These are phyloP conservation scores for Anguilla pacifica DNA, from an alignment of 2,797 vertebrate species.

Conservation along the genomic window DNA sequence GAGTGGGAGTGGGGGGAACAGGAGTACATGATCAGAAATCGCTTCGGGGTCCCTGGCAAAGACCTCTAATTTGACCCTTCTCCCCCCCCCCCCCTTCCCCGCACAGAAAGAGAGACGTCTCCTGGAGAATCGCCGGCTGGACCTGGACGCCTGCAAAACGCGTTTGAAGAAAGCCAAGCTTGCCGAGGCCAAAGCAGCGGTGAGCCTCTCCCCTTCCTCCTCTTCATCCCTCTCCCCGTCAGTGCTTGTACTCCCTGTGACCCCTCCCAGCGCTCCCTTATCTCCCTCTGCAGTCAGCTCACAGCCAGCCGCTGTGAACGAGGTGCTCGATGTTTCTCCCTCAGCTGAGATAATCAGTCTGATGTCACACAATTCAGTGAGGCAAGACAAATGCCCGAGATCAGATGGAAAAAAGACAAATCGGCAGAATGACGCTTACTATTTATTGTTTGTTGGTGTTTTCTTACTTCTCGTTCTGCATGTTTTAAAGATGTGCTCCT, in stretches of 20 bases:
- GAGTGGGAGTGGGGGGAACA: neutral
- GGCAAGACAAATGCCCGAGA: neutral
- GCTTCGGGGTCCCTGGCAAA: neutral
- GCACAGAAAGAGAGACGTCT: constrained; percentile 87
- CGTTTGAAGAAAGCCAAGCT: constrained; percentile 89
- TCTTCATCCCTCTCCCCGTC: neutral
- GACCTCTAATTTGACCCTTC: neutral
- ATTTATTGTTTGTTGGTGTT: neutral
- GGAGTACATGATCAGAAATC: neutral
- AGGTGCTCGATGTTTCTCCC: neutral
- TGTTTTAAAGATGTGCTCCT: neutral
- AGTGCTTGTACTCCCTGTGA: neutral
- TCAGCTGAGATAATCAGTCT: neutral
- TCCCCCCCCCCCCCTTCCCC: neutral
- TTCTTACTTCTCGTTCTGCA: neutral
- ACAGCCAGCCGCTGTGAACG: neutral
- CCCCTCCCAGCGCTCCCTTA: neutral
- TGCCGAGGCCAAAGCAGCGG: constrained; percentile 86
- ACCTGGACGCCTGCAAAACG: constrained; percentile 88
- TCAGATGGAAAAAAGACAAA: neutral
- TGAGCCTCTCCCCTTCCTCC: constrained; percentile 57
- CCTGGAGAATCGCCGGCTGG: constrained; percentile 88
- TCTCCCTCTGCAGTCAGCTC: neutral
- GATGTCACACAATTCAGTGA: neutral
- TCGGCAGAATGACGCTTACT: neutral